A percentile compares a stretch with the other conserved stretches of the same genome.
These are phyloP conservation scores for Sphaerophoria taeniata DNA, from an alignment of 2,888 invertebrate genomes.

Conservation along the genomic window DNA sequence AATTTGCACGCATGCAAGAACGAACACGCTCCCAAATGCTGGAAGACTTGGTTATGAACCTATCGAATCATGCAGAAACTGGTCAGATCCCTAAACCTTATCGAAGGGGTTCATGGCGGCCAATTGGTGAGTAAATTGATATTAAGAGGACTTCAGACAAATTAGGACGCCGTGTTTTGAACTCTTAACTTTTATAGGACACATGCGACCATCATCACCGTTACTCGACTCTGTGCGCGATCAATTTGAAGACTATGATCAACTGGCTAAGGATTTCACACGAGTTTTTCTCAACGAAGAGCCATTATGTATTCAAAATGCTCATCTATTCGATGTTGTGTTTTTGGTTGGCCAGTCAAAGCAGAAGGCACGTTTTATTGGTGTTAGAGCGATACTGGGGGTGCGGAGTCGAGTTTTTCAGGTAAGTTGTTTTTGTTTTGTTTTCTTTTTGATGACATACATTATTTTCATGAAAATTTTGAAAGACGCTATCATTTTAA, in stretches of 20 bases:
- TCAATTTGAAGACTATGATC: conserved; percentile 97
- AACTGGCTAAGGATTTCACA: conserved; percentile 96
- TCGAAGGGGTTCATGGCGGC: conserved; percentile 95
- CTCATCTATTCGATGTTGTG: conserved; percentile 94
- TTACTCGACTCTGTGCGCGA: conserved; percentile 95
- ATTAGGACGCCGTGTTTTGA: too few species aligned
- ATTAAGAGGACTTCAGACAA: neutral
- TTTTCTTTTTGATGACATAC: too few species aligned
- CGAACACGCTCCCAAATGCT: conserved; percentile 96
- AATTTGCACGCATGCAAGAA: conserved; percentile 97
- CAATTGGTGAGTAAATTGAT: conserved; percentile 86
- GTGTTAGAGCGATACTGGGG: conserved; percentile 95
- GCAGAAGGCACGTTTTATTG: conserved; percentile 94
- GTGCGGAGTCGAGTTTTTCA: conserved; percentile 91
- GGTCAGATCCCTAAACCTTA: conserved; percentile 98
- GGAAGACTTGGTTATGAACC: conserved; percentile 96
- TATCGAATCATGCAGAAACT: conserved; percentile 97
- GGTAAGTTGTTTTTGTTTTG: conserved; percentile 73
- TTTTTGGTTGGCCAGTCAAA: conserved; percentile 96
- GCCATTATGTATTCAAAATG: conserved; percentile 90
- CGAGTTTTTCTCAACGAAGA: conserved; percentile 93
- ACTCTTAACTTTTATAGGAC: conserved; percentile 82
- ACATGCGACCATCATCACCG: conserved; percentile 97
- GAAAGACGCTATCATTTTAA: too few species aligned
- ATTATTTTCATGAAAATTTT: too few species aligned